These are phyloP conservation scores for Anaspis maculata DNA, from an alignment of 2,888 invertebrate genomes.

Conservation along the genomic window DNA sequence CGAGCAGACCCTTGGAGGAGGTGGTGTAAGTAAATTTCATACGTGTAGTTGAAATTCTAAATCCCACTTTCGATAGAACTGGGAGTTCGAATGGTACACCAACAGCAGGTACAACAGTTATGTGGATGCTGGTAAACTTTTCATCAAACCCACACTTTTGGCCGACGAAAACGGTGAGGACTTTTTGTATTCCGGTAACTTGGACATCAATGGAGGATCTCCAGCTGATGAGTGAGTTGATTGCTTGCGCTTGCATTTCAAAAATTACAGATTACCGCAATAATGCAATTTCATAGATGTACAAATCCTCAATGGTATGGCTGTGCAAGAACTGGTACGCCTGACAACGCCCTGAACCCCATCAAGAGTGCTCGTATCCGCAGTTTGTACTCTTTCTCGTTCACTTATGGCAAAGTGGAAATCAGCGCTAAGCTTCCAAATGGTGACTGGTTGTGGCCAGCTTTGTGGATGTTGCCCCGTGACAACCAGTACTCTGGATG, in stretches of 20 bases:
- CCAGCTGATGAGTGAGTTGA: constrained; percentile 53
- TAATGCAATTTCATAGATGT: constrained; percentile 41
- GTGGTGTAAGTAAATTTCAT: constrained; percentile 55
- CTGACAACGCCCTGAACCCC: constrained; percentile 47
- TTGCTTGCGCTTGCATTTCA: too few species aligned
- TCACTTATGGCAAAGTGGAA: constrained; percentile 56
- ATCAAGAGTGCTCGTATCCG: constrained; percentile 56
- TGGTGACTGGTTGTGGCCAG: constrained; percentile 66
- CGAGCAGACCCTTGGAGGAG: constrained; percentile 56
- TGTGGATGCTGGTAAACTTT: constrained; percentile 48
- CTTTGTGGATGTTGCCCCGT: constrained; percentile 60
- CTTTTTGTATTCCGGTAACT: constrained; percentile 46
- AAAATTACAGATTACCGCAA: too few species aligned
- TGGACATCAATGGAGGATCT: constrained; percentile 52
- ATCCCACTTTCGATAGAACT: too few species aligned
- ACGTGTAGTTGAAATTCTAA: too few species aligned
- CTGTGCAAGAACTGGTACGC: constrained; percentile 44
- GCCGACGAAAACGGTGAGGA: constrained; percentile 47
- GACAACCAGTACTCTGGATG: constrained; percentile 55
- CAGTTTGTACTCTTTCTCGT: constrained; percentile 52
- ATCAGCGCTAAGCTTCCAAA: constrained; percentile 58
- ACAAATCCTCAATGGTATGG: constrained; percentile 51
- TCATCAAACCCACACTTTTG: constrained; percentile 53
- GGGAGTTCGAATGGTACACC: constrained; percentile 62
- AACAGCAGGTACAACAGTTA: constrained; percentile 62